Evolutionary conservation across 30 jellyfish, hydroid and myxozoan species (phyloP).

Genomic region (Aurelia aurita): DNA sequence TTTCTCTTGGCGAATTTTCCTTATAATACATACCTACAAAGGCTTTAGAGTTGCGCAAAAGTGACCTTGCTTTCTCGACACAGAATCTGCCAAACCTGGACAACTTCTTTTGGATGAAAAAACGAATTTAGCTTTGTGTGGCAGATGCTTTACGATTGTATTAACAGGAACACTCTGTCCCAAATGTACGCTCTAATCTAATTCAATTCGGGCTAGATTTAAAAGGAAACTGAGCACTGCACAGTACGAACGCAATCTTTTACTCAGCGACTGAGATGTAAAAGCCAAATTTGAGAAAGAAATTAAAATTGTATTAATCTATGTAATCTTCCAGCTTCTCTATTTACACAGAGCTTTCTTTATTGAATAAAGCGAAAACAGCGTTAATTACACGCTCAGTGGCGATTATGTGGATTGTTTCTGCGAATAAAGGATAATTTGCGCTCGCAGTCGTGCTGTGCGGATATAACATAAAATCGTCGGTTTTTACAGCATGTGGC

Average conservation of each 20-base stretch:
- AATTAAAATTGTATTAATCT: conserved; percentile 7
- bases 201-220: not conserved
- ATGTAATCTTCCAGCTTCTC: not conserved
- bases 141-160: too few species aligned
- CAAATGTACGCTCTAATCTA: not conserved
- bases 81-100: too few species aligned
- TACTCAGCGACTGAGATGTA: not conserved
- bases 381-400: conserved; percentile 16
- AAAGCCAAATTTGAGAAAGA: not conserved
- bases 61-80: too few species aligned
- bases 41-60: too few species aligned
- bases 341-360: conserved; percentile 22
- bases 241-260: not conserved
- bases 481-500: too few species aligned
- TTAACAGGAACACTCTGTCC: not conserved
- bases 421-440: conserved; percentile 46
- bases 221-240: not conserved
- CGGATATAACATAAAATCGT: not conserved
- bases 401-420: conserved; percentile 14
- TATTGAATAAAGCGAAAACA: conserved; percentile 13
- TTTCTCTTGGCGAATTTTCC: too few species aligned
- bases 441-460: conserved; percentile 16
- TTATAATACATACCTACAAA: too few species aligned
- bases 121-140: too few species aligned
- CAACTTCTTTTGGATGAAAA: too few species aligned